A percentile compares a stretch with the other conserved stretches of the same genome.
phyloP scores from a whole-genome alignment of 2,797 vertebrate genomes.

The Aselliscus stoliczkanus region DNA sequence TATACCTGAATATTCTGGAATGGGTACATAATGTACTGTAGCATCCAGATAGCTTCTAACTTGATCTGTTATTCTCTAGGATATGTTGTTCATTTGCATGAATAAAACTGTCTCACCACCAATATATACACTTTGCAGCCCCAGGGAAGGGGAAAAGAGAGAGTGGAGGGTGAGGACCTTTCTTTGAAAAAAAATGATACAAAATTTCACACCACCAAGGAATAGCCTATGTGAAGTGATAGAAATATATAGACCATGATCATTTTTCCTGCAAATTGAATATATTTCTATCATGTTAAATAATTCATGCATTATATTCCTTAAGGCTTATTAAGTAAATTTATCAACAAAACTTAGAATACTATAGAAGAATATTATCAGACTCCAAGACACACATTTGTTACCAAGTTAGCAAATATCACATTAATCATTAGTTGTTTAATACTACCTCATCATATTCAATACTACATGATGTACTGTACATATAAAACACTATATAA shows the following conservation, averaged over 20 bases:
- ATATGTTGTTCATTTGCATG: not conserved
- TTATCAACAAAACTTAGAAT: not conserved
- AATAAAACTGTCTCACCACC: not conserved
- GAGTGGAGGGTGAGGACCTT: fast-evolving
- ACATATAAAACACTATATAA: not conserved
- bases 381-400: not conserved
- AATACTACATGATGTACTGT: not conserved
- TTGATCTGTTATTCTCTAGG: not conserved
- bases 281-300: not conserved
- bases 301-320: not conserved
- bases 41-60: not conserved
- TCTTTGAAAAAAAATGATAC: not conserved
- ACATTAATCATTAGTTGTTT: not conserved
- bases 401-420: not conserved
- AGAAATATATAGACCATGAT: not conserved
- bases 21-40: not conserved
- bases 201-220: not conserved
- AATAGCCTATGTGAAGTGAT: not conserved
- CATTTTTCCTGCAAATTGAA: not conserved
- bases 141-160: not conserved
- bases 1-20: not conserved
- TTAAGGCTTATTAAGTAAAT: not conserved
- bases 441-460: not conserved
- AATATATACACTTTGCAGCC: not conserved
- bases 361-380: not conserved